Base-by-base conservation (phyloP, 2,888 invertebrate species). In the Ariolimax columbianus region DNA sequence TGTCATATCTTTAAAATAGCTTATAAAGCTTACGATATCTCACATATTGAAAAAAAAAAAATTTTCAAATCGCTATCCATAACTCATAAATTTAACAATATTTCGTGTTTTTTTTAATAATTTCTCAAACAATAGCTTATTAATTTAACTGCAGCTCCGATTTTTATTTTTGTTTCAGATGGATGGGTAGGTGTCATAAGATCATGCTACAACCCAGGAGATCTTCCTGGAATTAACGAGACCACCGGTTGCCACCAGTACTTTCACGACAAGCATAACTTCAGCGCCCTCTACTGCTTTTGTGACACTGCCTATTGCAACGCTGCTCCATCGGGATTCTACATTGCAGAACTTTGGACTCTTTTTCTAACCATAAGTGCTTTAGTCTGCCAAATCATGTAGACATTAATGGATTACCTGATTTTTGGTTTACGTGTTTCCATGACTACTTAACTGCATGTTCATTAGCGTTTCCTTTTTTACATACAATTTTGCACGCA, bases 221-320 rank as follows among this genome's bases (percentile, higher is more conserved):
- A 86, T 36, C 82, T 90, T 68, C 87, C 81, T 0, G 90, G 89
- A 0, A 85, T 91, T 1, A 90, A 91, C 83, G 89, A 90, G 47
- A 89, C 89, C 43, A 88, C 88, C 75, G 91, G 91, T 26, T 91
- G 91, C 77, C 89, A 89, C 30, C 26, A 86, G 30, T 90, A 89
- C 89, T 89, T 85, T 14, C 89, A 89, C 72, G 84, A 78, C 14
- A 68, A n/a, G 14, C 51, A 83, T 4, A 89, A 88, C 51, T 89
- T 89, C 82, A 89, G 88, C 17, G 91, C 91, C 19, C 79, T 86
- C 72, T 90, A 89, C 86, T 91, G 91, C 83, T 90, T 91, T 82
- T 91, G 91, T 86, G 89, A 89, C 85, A 89, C 88, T 14, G 89
- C 90, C 81, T 88, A 85, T 83, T 91, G 91, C 85, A 91, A 91